These are phyloP conservation scores for Chloroclystis v-ata DNA, from an alignment of 2,888 invertebrate genomes.

Conservation along the genomic window DNA sequence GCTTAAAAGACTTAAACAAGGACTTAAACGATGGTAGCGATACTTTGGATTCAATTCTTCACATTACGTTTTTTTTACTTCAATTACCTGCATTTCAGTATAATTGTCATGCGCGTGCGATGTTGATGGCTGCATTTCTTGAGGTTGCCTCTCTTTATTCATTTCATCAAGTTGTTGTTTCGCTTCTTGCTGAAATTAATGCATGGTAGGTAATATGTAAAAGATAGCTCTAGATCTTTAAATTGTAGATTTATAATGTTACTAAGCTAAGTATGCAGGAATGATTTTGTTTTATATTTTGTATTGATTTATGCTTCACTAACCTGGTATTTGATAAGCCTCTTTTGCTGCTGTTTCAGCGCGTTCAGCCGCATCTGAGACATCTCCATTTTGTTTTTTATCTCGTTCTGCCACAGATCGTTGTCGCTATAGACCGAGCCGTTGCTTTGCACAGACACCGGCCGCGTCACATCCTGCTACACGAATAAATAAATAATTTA, in stretches of 20 bases:
- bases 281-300: too few species aligned
- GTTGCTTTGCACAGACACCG: slow-evolving; percentile 71
- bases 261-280: too few species aligned
- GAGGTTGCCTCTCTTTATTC: slow-evolving; percentile 59
- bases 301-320: too few species aligned
- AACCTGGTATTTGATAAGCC: slow-evolving; percentile 71
- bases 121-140: slow-evolving; percentile 58
- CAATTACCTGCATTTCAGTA: slow-evolving; percentile 51
- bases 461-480: slow-evolving; percentile 65
- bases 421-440: slow-evolving; percentile 74
- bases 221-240: too few species aligned
- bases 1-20: too few species aligned
- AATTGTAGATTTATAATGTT: too few species aligned
- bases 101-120: slow-evolving; percentile 56
- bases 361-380: slow-evolving; percentile 78
- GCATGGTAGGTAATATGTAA: neutral
- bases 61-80: neutral
- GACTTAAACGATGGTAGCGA: too few species aligned
- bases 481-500: slow-evolving; percentile 17
- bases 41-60: too few species aligned
- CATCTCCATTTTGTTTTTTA: slow-evolving; percentile 80
- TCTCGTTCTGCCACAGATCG: slow-evolving; percentile 75
- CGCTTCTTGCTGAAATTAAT: slow-evolving; percentile 59
- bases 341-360: slow-evolving; percentile 79
- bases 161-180: slow-evolving; percentile 73